Conservation (phyloP, 2,797 vertebrate species). For the Heteromormyrus szaboi region DNA sequence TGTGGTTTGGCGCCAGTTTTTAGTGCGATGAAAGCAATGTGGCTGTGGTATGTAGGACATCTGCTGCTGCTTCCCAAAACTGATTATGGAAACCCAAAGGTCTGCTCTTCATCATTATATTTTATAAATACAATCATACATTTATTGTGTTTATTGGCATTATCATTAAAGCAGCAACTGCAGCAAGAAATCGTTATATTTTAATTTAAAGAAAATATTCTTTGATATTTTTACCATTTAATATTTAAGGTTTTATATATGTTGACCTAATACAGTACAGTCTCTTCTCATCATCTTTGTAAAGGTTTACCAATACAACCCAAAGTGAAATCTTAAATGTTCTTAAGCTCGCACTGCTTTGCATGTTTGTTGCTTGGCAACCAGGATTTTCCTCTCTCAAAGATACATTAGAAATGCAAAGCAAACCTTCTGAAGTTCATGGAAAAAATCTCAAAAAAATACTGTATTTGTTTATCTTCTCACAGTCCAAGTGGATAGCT, state of each 20-base stretch:
- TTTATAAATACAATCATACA: background rate
- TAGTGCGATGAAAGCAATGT: background rate
- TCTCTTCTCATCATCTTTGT: background rate
- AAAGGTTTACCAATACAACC: conserved; percentile 19
- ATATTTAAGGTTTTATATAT: background rate
- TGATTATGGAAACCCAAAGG: background rate
- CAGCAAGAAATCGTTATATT: background rate
- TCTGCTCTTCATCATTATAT: background rate
- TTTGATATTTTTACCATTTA: background rate
- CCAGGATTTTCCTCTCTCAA: conserved; percentile 49
- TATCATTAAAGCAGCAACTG: background rate
- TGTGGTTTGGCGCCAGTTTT: background rate
- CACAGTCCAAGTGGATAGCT: conserved; percentile 48
- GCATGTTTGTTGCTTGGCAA: conserved; percentile 66
- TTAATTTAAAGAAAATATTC: background rate
- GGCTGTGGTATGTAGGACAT: background rate
- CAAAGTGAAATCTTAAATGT: conserved; percentile 42
- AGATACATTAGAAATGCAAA: conserved; percentile 52
- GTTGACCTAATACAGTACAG: background rate
- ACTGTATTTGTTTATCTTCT: conserved; percentile 44
- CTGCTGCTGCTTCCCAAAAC: background rate
- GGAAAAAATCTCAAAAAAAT: conserved; percentile 47
- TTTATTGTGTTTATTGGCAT: background rate
- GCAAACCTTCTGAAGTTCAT: conserved; percentile 53
- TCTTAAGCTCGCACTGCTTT: conserved; percentile 50